Conservation (phyloP, 2,888 invertebrate species). For the Nomada ferruginata region DNA sequence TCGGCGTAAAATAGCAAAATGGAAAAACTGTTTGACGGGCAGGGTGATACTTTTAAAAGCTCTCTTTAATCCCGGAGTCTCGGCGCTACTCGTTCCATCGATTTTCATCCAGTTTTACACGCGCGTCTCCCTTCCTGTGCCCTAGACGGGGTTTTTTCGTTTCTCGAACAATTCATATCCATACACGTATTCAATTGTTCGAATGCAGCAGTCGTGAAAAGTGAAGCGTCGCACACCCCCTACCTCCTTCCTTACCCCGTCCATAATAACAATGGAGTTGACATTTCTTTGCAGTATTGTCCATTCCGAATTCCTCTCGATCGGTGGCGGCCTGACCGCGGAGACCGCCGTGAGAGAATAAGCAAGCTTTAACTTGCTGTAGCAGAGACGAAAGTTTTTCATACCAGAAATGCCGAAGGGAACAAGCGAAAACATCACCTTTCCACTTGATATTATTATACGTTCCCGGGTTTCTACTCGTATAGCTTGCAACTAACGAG, state of each 20-base stretch:
- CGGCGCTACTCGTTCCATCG: slow-evolving; percentile 45
- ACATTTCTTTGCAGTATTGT: slow-evolving; percentile 18
- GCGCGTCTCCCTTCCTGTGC: slow-evolving; percentile 36
- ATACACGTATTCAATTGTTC: slow-evolving; percentile 45
- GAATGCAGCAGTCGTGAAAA: slow-evolving; percentile 26
- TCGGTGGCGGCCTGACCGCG: too few species aligned
- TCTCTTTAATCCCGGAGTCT: slow-evolving; percentile 59
- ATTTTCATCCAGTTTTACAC: slow-evolving; percentile 61
- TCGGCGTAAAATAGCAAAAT: slow-evolving; percentile 37
- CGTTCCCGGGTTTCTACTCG: neutral
- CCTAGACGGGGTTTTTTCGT: slow-evolving; percentile 23
- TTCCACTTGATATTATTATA: neutral
- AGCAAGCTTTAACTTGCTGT: neutral
- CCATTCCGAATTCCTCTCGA: neutral
- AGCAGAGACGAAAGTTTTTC: neutral
- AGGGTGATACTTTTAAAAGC: slow-evolving; percentile 59
- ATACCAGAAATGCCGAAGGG: neutral
- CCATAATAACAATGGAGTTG: neutral
- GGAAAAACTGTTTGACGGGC: slow-evolving; percentile 46
- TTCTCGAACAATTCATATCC: slow-evolving; percentile 46
- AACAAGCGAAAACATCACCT: neutral
- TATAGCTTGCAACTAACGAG: slow-evolving; percentile 13
- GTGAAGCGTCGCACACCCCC: neutral
- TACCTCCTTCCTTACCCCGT: too few species aligned
- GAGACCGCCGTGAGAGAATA: neutral